Evolutionary conservation across 1,140 invertebrate species (phyloP).

Genomic region (Pachyrhynchus sulphureomaculatus): DNA sequence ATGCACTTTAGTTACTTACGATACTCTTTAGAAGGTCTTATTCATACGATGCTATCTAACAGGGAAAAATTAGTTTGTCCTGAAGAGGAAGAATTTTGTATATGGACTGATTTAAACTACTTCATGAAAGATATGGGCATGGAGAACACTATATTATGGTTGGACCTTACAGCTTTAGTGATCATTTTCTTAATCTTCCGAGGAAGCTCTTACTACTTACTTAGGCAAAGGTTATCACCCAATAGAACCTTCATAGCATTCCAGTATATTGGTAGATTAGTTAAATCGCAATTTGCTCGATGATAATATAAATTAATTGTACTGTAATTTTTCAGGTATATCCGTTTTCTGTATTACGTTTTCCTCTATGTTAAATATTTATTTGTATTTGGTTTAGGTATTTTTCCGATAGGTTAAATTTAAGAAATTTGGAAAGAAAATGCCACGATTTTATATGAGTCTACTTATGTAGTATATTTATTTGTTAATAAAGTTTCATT

Average conservation of each 20-base stretch:
- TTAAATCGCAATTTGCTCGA: slow-evolving; percentile 44
- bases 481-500: no score
- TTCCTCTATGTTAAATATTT: no score
- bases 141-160: slow-evolving; percentile 62
- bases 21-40: slow-evolving; percentile 75
- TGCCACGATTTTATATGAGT: no score
- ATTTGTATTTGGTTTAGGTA: no score
- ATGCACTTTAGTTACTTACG: slow-evolving; percentile 82
- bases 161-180: slow-evolving; percentile 59
- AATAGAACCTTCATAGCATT: slow-evolving; percentile 61
- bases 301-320: slow-evolving; percentile 24
- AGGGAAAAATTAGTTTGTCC: slow-evolving; percentile 69
- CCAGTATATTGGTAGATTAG: slow-evolving; percentile 45
- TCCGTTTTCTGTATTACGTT: no score
- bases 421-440: no score
- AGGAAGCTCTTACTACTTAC: slow-evolving; percentile 61
- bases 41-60: slow-evolving; percentile 72
- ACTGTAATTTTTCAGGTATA: no score
- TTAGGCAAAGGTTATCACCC: slow-evolving; percentile 65
- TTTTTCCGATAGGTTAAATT: no score
- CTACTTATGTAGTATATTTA: no score
- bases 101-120: slow-evolving; percentile 64
- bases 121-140: slow-evolving; percentile 64
- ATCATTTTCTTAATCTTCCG: slow-evolving; percentile 61
- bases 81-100: slow-evolving; percentile 64